phyloP scores from a whole-genome alignment of 2,888 invertebrate species.

The Tipula unca region DNA sequence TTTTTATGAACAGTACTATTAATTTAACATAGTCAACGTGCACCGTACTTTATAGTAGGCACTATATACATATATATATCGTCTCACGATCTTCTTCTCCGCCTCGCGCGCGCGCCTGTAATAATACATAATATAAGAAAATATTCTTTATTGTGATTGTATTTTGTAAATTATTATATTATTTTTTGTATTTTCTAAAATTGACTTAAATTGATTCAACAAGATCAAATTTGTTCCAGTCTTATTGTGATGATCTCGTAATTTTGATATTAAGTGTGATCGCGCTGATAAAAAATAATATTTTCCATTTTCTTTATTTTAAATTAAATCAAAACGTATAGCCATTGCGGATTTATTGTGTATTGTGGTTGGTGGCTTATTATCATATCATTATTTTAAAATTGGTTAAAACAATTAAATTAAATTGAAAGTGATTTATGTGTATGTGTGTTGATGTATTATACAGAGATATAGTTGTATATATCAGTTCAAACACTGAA shows the following conservation, averaged over 20 bases:
- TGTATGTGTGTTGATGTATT: neutral
- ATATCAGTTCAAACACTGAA: neutral
- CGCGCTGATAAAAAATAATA: neutral
- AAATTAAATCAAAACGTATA: neutral
- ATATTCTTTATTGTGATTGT: conserved; percentile 4
- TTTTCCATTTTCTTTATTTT: neutral
- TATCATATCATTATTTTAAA: neutral
- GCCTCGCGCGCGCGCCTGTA: neutral
- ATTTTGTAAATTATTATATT: neutral
- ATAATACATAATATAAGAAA: neutral
- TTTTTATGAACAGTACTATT: neutral
- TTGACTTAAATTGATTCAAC: conserved; percentile 32
- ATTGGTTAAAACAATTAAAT: conserved; percentile 2
- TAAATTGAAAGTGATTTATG: conserved; percentile 1
- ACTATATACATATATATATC: neutral
- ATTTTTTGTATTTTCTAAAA: conserved; percentile 22
- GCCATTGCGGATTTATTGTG: neutral
- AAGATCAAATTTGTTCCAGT: conserved; percentile 30
- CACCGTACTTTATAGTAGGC: neutral
- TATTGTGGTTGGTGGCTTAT: neutral
- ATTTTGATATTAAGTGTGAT: conserved; percentile 20
- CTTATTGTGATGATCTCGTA: conserved; percentile 18
- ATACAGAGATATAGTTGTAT: neutral
- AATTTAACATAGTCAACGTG: neutral
- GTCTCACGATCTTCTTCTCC: neutral